Conservation (phyloP, 2,888 invertebrate species). For the Alloscopus bannaensis region DNA sequence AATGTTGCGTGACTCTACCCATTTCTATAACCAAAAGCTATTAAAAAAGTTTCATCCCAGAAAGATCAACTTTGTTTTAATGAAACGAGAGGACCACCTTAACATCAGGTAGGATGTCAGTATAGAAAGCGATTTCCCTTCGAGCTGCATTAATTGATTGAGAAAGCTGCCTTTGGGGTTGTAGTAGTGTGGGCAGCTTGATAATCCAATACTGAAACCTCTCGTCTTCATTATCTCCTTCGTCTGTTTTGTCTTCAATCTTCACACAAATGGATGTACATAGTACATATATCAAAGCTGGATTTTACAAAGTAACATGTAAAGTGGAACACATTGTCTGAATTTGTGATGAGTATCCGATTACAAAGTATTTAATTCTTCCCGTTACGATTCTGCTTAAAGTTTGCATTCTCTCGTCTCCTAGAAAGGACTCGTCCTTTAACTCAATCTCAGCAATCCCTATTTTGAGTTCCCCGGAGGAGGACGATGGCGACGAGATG, state of each 20-base stretch:
- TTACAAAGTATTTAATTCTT: constrained; percentile 63
- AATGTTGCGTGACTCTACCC: constrained; percentile 46
- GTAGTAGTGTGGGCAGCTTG: constrained; percentile 64
- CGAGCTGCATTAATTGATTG: constrained; percentile 68
- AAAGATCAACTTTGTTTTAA: not conserved
- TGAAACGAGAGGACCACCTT: constrained; percentile 50
- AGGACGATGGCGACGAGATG: not conserved
- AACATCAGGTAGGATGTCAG: constrained; percentile 72
- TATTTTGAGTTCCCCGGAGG: constrained; percentile 33
- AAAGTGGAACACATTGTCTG: too few relatives aligned
- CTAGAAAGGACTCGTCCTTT: constrained; percentile 59
- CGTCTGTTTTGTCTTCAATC: constrained; percentile 41
- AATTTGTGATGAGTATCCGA: too few relatives aligned
- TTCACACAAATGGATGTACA: too few relatives aligned
- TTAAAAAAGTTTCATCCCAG: not conserved
- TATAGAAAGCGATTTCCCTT: constrained; percentile 74
- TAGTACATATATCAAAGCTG: too few relatives aligned
- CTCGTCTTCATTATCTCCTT: constrained; percentile 58
- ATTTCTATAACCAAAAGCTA: constrained; percentile 15
- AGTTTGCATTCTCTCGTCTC: constrained; percentile 54
- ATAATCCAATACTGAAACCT: constrained; percentile 64
- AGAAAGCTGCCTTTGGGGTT: constrained; percentile 60
- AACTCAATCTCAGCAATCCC: constrained; percentile 63
- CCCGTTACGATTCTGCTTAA: constrained; percentile 60
- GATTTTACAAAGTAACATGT: too few relatives aligned